Percentiles rank a stretch among this genome's conserved stretches.
Conservation (phyloP, 2,888 invertebrate species). For the Ptychoptera contaminata region DNA sequence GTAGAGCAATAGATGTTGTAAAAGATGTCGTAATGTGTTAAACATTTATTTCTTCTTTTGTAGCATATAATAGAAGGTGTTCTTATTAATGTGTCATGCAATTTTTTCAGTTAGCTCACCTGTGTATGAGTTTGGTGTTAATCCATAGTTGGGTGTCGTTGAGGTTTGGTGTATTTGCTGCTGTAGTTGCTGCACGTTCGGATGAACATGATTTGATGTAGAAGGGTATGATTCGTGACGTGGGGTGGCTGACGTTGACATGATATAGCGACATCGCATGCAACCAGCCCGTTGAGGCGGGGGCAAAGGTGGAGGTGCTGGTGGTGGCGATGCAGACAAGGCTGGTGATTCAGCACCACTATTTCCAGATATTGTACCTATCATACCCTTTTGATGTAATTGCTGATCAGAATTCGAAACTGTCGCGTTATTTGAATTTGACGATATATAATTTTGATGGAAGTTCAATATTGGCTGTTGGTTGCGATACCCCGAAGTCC, state of each 20-base stretch:
- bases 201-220: too few relatives aligned
- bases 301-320: conserved; percentile 13
- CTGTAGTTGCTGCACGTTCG: neutral
- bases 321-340: conserved; percentile 12
- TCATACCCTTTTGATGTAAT: neutral
- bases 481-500: conserved; percentile 8
- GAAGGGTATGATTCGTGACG: too few relatives aligned
- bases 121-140: conserved; percentile 1
- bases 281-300: conserved; percentile 4
- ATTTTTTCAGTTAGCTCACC: conserved; percentile 1
- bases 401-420: neutral
- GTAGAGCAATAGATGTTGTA: neutral
- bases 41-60: neutral
- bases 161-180: conserved; percentile 3
- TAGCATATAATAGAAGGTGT: neutral
- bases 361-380: neutral
- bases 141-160: conserved; percentile 10
- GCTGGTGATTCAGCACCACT: conserved; percentile 6
- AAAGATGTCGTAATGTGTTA: neutral
- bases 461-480: conserved; percentile 14
- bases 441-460: conserved; percentile 8
- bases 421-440: conserved; percentile 1
- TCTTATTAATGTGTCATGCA: neutral
- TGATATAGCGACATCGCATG: conserved; percentile 1
- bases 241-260: neutral